phyloP scores from a whole-genome alignment of 2,888 invertebrate species.

The Zelleria hepariella region DNA sequence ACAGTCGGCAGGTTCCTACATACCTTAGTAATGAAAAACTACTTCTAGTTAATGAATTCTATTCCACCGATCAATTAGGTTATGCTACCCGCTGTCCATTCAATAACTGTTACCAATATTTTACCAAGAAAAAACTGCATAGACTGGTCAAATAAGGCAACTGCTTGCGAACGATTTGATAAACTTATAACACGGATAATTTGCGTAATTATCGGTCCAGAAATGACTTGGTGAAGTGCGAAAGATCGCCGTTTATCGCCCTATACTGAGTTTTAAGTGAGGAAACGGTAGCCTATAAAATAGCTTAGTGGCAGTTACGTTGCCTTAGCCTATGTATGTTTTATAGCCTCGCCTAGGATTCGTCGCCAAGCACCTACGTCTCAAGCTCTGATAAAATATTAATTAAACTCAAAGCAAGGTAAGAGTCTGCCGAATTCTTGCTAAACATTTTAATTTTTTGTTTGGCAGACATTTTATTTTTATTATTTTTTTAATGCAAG shows the following conservation, averaged over 20 bases:
- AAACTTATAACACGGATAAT: background rate
- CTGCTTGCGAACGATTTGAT: background rate
- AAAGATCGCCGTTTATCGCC: background rate
- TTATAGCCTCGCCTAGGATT: background rate
- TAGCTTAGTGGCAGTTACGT: background rate
- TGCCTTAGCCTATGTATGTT: background rate
- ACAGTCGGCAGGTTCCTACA: too few species aligned
- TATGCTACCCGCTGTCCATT: too few species aligned
- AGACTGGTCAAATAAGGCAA: background rate
- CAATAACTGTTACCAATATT: background rate
- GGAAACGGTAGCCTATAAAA: background rate
- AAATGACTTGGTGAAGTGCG: background rate
- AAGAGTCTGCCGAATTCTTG: too few species aligned
- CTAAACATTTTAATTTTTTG: too few species aligned
- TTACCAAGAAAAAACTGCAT: background rate
- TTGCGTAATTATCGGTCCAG: background rate
- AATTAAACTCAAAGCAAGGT: too few species aligned
- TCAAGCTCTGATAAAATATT: too few species aligned
- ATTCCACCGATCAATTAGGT: too few species aligned
- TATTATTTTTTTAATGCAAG: too few species aligned
- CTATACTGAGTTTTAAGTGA: background rate
- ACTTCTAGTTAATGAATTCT: too few species aligned
- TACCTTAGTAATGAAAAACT: too few species aligned
- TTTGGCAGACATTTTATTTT: too few species aligned
- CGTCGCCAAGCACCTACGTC: too few species aligned